Evolutionary conservation across 2,888 invertebrate genomes (phyloP).

Genomic region (Coleophora flavipennella): DNA sequence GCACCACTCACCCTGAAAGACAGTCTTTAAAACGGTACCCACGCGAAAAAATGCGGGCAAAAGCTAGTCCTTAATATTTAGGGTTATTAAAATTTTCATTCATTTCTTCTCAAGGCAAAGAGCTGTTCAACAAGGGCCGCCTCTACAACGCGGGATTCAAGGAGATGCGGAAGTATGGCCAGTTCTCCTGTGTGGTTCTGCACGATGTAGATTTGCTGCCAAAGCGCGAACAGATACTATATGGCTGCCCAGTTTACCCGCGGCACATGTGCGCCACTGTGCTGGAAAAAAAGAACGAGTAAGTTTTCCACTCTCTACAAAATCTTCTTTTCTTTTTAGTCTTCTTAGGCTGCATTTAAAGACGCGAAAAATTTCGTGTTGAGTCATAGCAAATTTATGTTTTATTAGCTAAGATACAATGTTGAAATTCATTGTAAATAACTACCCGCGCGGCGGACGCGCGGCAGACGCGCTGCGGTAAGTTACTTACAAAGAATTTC

Average conservation of each 20-base stretch:
- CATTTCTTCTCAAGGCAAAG: slow-evolving; percentile 28
- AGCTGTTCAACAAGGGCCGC: slow-evolving; percentile 88
- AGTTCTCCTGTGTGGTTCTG: slow-evolving; percentile 89
- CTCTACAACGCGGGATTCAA: slow-evolving; percentile 93
- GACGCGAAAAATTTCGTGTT: too few relatives aligned
- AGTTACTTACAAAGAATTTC: too few relatives aligned
- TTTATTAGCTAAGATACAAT: too few relatives aligned
- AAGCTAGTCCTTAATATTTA: too few relatives aligned
- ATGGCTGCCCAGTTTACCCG: slow-evolving; percentile 89
- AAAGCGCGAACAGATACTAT: slow-evolving; percentile 87
- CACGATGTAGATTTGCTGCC: slow-evolving; percentile 95
- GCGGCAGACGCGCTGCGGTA: too few relatives aligned
- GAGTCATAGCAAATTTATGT: too few relatives aligned
- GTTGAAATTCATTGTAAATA: too few relatives aligned
- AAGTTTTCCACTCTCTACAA: slow-evolving; percentile 4
- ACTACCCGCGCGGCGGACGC: too few relatives aligned
- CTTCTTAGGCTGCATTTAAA: background rate
- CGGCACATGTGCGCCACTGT: slow-evolving; percentile 85
- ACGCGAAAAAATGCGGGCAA: too few relatives aligned
- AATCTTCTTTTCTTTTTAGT: slow-evolving; percentile 26
- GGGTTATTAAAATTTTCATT: too few relatives aligned
- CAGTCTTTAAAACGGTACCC: too few relatives aligned
- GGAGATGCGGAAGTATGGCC: slow-evolving; percentile 81
- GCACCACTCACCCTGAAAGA: too few relatives aligned
- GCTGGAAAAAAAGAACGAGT: slow-evolving; percentile 20